phyloP scores from a whole-genome alignment of 2,113 vertebrate genomes.

The Reinhardtius hippoglossoides region DNA sequence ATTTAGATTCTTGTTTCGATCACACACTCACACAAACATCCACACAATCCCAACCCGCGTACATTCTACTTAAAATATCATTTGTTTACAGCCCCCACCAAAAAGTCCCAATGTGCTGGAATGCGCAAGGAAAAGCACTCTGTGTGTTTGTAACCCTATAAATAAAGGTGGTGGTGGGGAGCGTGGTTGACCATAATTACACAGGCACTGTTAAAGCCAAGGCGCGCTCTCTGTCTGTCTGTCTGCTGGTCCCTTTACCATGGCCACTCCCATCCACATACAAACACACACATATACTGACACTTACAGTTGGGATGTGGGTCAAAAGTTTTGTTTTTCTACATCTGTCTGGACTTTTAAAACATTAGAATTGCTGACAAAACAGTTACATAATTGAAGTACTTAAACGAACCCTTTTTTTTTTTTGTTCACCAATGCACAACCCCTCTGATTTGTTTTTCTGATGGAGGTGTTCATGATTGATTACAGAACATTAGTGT shows the following conservation, averaged over 20 bases:
- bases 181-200: conserved; percentile 85
- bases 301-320: conserved; percentile 57
- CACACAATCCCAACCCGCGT: conserved; percentile 24
- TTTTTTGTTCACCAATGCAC: no score
- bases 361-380: conserved; percentile 39
- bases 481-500: conserved; percentile 5
- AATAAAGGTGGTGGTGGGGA: conserved; percentile 82
- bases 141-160: conserved; percentile 81
- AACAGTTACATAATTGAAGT: conserved; percentile 58
- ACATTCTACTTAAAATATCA: conserved; percentile 69
- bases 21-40: conserved; percentile 20
- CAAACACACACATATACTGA: conserved; percentile 48
- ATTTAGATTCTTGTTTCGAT: conserved; percentile 15
- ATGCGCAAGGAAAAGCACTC: conserved; percentile 75
- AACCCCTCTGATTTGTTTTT: conserved; percentile 21
- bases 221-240: conserved; percentile 77
- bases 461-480: not conserved
- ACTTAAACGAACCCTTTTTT: not conserved
- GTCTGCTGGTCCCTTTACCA: conserved; percentile 48
- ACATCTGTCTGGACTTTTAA: conserved; percentile 64
- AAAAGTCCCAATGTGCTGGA: conserved; percentile 78
- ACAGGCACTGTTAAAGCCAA: conserved; percentile 80
- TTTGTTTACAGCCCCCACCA: conserved; percentile 74
- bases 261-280: conserved; percentile 64
- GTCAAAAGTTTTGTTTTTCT: conserved; percentile 68